phyloP scores from a whole-genome alignment of 2,113 vertebrate species.

The Scartelaos histophorus region DNA sequence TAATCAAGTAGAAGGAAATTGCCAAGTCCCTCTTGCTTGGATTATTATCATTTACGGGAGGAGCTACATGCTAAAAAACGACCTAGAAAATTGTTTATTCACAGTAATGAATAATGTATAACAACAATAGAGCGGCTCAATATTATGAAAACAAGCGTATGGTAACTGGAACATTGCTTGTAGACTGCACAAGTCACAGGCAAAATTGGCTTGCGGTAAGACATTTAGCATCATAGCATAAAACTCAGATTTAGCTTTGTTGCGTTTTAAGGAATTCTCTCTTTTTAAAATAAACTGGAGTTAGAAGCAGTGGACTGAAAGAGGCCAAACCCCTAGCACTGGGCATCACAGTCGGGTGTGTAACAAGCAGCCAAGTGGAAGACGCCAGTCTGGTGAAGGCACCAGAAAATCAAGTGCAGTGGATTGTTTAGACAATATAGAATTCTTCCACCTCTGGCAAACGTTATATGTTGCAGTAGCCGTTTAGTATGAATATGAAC shows the following conservation, averaged over 20 bases:
- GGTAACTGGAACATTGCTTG: not conserved
- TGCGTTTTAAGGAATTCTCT: no score
- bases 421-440: constrained; percentile 17
- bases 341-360: constrained; percentile 60
- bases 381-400: constrained; percentile 65
- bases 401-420: constrained; percentile 25
- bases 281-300: not conserved
- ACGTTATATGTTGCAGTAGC: not conserved
- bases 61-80: constrained; percentile 2
- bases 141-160: not conserved
- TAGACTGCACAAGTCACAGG: not conserved
- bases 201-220: not conserved
- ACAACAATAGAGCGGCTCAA: not conserved
- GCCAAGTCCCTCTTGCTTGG: not conserved
- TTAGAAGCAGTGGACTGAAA: constrained; percentile 57
- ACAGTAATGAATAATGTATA: not conserved
- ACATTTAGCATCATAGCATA: not conserved
- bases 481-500: not conserved
- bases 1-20: constrained; percentile 10
- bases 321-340: constrained; percentile 55
- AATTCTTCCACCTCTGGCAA: constrained; percentile 24
- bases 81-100: not conserved
- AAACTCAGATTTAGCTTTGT: no score
- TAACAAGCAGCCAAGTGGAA: constrained; percentile 66
- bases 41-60: constrained; percentile 11